Evolutionary conservation across 2,113 vertebrate genomes (phyloP).

Genomic region (Chlorodrepanis virens): DNA sequence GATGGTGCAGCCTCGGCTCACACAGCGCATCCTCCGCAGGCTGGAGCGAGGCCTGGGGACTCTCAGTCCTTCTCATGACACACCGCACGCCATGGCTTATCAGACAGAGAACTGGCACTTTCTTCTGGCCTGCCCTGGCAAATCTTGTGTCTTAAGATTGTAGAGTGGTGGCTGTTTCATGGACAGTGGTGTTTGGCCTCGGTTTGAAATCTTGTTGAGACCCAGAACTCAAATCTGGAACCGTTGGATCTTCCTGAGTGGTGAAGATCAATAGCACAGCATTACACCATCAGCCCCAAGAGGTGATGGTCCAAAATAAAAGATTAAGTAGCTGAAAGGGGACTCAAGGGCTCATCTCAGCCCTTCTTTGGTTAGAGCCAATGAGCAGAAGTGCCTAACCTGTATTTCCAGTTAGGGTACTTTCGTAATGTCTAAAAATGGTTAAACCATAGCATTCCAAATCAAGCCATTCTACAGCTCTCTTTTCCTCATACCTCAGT

Average conservation of each 20-base stretch:
- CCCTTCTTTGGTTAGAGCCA: neutral
- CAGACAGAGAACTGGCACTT: neutral
- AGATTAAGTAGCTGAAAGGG: neutral
- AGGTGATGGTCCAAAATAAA: neutral
- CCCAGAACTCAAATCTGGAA: neutral
- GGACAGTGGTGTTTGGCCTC: neutral
- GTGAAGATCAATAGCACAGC: neutral
- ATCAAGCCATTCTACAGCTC: neutral
- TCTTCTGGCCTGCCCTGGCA: neutral
- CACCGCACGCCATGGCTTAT: fast-evolving
- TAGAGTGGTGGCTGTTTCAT: neutral
- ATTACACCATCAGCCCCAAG: neutral
- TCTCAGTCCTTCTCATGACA: neutral
- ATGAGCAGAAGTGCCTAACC: neutral
- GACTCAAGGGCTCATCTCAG: neutral
- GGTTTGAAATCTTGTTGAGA: neutral
- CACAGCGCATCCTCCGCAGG: neutral
- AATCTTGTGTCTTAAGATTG: neutral
- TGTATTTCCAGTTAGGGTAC: neutral
- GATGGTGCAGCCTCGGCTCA: neutral
- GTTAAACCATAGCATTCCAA: neutral
- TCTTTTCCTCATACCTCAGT: neutral
- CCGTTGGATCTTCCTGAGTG: neutral
- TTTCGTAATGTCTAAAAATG: neutral
- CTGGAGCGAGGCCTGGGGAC: neutral